phyloP scores from a whole-genome alignment of 2,888 invertebrate genomes.

The Caenorhabditis zanzibari region DNA sequence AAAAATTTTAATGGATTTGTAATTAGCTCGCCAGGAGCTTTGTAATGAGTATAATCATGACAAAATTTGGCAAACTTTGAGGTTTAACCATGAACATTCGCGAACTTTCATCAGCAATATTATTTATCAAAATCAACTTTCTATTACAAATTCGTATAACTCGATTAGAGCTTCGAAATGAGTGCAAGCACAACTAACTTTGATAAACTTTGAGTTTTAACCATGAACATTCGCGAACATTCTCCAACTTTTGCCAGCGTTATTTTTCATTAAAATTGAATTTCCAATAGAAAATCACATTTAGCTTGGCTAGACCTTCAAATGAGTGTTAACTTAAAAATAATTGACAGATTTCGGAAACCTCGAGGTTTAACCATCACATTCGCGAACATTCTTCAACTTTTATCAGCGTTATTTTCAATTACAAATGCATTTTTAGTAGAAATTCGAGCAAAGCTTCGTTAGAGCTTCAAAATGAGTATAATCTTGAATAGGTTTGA shows the following conservation, averaged over 20 bases:
- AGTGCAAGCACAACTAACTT: too few species aligned
- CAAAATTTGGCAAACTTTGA: background rate
- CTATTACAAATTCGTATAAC: too few species aligned
- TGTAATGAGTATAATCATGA: too few species aligned
- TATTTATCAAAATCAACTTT: too few species aligned
- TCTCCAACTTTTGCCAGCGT: background rate
- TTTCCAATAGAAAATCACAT: too few species aligned
- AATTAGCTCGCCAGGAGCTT: too few species aligned
- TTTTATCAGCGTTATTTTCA: too few species aligned
- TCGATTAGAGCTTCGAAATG: too few species aligned
- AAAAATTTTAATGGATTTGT: too few species aligned
- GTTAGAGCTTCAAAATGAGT: background rate
- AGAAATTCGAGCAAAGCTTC: constrained; percentile 19
- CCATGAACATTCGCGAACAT: background rate
- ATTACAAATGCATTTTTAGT: constrained; percentile 46
- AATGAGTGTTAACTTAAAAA: background rate
- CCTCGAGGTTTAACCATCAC: background rate
- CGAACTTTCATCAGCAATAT: background rate
- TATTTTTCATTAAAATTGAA: too few species aligned
- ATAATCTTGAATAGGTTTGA: background rate
- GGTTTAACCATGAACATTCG: too few species aligned
- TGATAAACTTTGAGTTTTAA: background rate
- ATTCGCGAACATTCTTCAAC: background rate
- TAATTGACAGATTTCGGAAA: background rate
- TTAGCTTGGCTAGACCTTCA: constrained; percentile 19